Conservation (phyloP, 1,140 invertebrate species). For the Mizuhopecten yessoensis region DNA sequence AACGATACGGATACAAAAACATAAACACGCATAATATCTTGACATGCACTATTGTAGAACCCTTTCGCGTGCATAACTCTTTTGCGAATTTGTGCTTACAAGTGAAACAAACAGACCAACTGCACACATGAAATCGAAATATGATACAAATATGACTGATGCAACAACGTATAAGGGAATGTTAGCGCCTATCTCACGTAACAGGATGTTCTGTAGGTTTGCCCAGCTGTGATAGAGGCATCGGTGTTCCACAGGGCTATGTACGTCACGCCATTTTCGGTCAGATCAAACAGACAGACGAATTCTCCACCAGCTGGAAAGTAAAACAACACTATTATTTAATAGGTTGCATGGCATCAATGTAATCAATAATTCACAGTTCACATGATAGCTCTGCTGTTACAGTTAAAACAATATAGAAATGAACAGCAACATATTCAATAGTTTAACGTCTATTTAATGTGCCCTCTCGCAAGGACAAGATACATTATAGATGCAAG, state of each 20-base stretch:
- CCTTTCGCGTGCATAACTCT: not conserved
- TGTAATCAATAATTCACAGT: not conserved
- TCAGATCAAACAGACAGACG: slow-evolving; percentile 31
- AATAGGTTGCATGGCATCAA: not conserved
- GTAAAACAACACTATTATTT: not conserved
- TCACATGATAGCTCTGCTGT: not conserved
- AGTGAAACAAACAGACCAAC: not conserved
- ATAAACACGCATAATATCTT: not conserved
- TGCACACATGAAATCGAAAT: not conserved
- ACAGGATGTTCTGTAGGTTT: slow-evolving; percentile 9
- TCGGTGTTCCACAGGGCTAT: not conserved
- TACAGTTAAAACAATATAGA: not conserved
- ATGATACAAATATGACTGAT: not conserved
- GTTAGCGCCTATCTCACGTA: not conserved
- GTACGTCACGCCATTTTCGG: not conserved
- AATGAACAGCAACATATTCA: not conserved
- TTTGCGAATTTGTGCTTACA: not conserved
- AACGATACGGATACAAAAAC: not conserved
- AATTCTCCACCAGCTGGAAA: slow-evolving; percentile 16
- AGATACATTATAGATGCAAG: too few species aligned
- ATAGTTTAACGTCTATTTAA: not conserved
- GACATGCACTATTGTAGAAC: not conserved
- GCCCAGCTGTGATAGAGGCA: not conserved
- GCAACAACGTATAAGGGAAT: not conserved
- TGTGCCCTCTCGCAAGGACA: too few species aligned